Percentiles rank a stretch among this genome's conserved stretches.
These are phyloP conservation scores for Sebastes iracundus DNA, from an alignment of 2,797 vertebrate species.

Conservation along the genomic window DNA sequence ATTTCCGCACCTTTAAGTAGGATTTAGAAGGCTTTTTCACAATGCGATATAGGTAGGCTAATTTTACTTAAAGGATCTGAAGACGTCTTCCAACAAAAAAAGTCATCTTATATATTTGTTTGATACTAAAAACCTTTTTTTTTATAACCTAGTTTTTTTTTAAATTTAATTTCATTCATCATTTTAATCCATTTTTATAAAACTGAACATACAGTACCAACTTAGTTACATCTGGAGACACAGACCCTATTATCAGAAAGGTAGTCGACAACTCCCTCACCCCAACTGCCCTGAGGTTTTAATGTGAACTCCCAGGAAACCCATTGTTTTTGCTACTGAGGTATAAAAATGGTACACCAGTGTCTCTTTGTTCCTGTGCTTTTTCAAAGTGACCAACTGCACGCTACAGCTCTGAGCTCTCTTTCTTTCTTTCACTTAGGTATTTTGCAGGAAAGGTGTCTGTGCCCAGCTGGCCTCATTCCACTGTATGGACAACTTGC, in stretches of 20 bases:
- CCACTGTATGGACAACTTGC: neutral
- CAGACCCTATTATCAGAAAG: neutral
- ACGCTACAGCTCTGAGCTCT: neutral
- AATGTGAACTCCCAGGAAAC: neutral
- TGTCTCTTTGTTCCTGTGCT: neutral
- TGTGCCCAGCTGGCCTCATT: neutral
- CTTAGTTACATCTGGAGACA: neutral
- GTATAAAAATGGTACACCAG: neutral
- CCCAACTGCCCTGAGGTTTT: neutral
- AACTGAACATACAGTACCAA: too few species aligned
- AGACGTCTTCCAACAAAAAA: too few species aligned
- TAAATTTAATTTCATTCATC: too few species aligned
- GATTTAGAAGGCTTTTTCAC: too few species aligned
- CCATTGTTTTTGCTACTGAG: neutral
- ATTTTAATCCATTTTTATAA: too few species aligned
- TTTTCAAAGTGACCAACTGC: neutral
- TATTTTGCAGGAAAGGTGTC: slow-evolving; percentile 6
- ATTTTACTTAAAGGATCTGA: too few species aligned
- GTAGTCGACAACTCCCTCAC: neutral
- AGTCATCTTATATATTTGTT: too few species aligned
- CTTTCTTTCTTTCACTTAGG: neutral
- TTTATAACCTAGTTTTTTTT: too few species aligned
- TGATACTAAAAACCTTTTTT: too few species aligned
- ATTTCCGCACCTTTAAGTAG: too few species aligned
- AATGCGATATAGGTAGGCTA: too few species aligned